Conservation (phyloP, 2,888 invertebrate genomes). For the Drosophila histrio region DNA sequence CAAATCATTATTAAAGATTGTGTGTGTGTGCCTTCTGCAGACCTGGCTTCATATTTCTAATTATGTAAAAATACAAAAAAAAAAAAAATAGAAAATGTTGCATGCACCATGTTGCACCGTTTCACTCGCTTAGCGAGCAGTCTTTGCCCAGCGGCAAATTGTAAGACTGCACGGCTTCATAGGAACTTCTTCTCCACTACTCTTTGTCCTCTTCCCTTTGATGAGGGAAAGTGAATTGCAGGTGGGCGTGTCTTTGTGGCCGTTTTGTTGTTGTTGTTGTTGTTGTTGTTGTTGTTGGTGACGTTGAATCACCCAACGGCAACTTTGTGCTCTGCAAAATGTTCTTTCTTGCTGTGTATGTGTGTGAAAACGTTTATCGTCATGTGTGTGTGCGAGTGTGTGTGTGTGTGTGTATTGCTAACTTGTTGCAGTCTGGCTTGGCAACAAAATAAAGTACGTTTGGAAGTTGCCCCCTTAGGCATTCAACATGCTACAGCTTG, state of each 20-base stretch:
- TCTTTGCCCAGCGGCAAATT: conserved; percentile 54
- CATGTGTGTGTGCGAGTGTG: not conserved
- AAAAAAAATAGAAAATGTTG: conserved; percentile 2
- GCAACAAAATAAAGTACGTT: conserved; percentile 35
- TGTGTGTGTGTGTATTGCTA: conserved; percentile 23
- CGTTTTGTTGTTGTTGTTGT: conserved; percentile 12
- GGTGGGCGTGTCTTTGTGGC: conserved; percentile 46
- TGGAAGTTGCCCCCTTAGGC: conserved; percentile 39
- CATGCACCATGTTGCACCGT: conserved; percentile 52
- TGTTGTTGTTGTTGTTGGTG: conserved; percentile 31
- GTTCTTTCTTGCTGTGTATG: conserved; percentile 15
- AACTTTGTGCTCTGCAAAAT: conserved; percentile 49
- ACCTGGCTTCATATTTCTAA: conserved; percentile 69
- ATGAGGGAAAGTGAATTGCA: conserved; percentile 41
- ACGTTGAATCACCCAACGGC: conserved; percentile 61
- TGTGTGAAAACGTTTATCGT: conserved; percentile 8
- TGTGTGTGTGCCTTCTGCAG: not conserved
- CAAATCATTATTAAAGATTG: conserved; percentile 72
- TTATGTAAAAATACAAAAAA: conserved; percentile 64
- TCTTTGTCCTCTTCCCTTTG: conserved; percentile 2
- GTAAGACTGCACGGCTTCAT: conserved; percentile 34
- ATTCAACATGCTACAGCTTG: conserved; percentile 27
- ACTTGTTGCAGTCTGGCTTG: conserved; percentile 66
- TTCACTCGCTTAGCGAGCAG: not conserved
- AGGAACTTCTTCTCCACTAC: not conserved